These are phyloP conservation scores for Serrognathus titanus DNA, from an alignment of 2,888 invertebrate genomes.

Conservation along the genomic window DNA sequence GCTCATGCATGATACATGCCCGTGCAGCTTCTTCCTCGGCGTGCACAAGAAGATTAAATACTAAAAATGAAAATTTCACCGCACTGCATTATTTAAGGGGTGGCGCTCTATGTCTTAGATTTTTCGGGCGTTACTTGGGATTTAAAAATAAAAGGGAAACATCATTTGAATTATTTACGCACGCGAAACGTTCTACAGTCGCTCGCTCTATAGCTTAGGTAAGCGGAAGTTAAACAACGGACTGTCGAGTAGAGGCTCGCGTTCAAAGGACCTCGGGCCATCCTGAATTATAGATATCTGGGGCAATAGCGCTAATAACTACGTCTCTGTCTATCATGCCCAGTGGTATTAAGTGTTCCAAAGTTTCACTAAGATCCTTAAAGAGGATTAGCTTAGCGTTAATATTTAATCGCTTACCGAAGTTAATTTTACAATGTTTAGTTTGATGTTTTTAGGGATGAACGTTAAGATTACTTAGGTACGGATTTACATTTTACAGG, in stretches of 20 bases:
- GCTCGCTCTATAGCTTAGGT: not conserved
- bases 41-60: constrained; percentile 8
- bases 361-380: not conserved
- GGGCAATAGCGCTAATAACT: not conserved
- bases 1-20: constrained; percentile 28
- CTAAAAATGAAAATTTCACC: constrained; percentile 9
- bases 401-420: not conserved
- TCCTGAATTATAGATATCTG: not conserved
- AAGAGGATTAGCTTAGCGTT: not conserved
- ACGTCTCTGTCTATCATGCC: not conserved
- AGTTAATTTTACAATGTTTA: not conserved
- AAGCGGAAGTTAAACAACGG: constrained; percentile 1
- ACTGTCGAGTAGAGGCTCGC: not conserved
- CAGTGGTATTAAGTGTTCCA: not conserved
- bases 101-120: no score
- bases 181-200: no score
- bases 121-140: no score
- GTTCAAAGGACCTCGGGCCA: not conserved
- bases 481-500: not conserved
- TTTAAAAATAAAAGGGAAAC: no score
- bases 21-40: constrained; percentile 8
- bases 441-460: not conserved
- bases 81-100: no score
- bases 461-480: not conserved
- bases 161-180: no score